Evolutionary conservation across 2,888 invertebrate species (phyloP).

Genomic region (Drosophila differens): DNA sequence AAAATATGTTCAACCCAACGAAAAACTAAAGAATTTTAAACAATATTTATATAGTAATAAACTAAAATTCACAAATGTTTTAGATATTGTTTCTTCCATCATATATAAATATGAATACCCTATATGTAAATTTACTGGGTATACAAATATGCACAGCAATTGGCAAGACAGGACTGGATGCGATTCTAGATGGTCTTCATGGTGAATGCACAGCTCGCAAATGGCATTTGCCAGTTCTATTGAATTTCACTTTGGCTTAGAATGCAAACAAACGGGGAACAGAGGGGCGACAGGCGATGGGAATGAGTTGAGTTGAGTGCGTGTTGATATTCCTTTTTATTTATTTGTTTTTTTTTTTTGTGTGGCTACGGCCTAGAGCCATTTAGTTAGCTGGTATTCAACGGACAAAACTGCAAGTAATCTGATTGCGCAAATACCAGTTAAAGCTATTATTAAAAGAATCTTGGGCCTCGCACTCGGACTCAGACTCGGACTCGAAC

Average conservation of each 20-base stretch:
- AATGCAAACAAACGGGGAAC: constrained; percentile 48
- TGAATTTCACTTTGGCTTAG: constrained; percentile 68
- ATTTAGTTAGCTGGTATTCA: constrained; percentile 60
- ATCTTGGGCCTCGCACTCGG: constrained; percentile 35
- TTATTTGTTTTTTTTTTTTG: not conserved
- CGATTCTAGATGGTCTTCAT: constrained; percentile 35
- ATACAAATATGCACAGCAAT: constrained; percentile 30
- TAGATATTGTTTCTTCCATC: not conserved
- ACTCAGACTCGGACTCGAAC: constrained; percentile 14
- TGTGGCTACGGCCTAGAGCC: constrained; percentile 30
- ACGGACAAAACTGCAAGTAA: constrained; percentile 42
- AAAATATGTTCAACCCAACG: not conserved
- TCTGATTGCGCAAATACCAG: constrained; percentile 65
- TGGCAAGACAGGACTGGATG: constrained; percentile 46
- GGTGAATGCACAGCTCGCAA: constrained; percentile 27
- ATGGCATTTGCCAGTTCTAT: constrained; percentile 64
- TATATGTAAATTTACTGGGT: constrained; percentile 8
- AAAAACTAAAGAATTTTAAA: not conserved
- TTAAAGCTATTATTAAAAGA: constrained; percentile 73
- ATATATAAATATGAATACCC: constrained; percentile 9
- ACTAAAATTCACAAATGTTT: not conserved
- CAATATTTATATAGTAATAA: not conserved
- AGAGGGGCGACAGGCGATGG: not conserved
- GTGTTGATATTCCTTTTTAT: constrained; percentile 15
- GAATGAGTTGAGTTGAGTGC: constrained; percentile 26